A percentile compares a stretch with the other conserved stretches of the same genome.
Conservation (phyloP, 1,140 invertebrate species). For the Caenorhabditis elegans region WBcel235 BX284605.5:10305001-10305500, state of each 20-base stretch:
- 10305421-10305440: conserved; percentile 30
- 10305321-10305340: conserved; percentile 42
- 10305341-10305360: conserved; percentile 48
- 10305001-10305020: neutral
- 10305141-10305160: conserved; percentile 48
- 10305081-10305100: conserved; percentile 41
- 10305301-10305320: conserved; percentile 37
- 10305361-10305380: conserved; percentile 42
- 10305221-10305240: neutral
- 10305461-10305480: too few species aligned
- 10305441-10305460: neutral
- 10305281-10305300: conserved; percentile 35
- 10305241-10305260: conserved; percentile 46
- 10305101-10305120: conserved; percentile 43
- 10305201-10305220: neutral
- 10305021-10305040: conserved; percentile 28
- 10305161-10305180: neutral
- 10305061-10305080: conserved; percentile 36
- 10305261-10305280: conserved; percentile 39
- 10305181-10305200: neutral
- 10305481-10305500: too few species aligned
- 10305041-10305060: conserved; percentile 23
- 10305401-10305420: conserved; percentile 39
- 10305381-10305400: conserved; percentile 35
- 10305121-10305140: conserved; percentile 44